Conservation (phyloP, 2,888 invertebrate species). For the Falcaria lacertinaria region DNA sequence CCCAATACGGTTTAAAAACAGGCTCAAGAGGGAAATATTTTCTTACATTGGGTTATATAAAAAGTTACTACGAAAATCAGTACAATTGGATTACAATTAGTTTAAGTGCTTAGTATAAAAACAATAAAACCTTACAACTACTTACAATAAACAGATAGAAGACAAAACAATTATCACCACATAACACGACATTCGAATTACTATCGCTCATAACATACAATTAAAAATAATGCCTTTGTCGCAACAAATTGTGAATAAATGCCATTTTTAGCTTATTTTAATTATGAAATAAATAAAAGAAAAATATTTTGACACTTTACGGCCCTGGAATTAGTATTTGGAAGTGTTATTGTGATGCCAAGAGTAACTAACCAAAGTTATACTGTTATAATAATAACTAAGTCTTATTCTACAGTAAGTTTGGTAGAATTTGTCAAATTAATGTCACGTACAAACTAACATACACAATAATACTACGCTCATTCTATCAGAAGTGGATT, state of each 20-base stretch:
- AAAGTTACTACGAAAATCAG: too few relatives aligned
- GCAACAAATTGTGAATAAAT: constrained; percentile 15
- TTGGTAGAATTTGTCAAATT: neutral
- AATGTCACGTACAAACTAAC: constrained; percentile 2
- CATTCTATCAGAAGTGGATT: constrained; percentile 5
- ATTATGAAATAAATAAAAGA: neutral
- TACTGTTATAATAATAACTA: neutral
- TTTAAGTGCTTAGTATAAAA: constrained; percentile 24
- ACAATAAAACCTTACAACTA: constrained; percentile 21
- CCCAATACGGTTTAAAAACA: too few relatives aligned
- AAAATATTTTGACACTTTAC: constrained; percentile 6
- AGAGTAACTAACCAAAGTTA: neutral
- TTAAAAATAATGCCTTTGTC: neutral
- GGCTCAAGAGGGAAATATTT: too few relatives aligned
- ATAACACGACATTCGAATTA: constrained; percentile 14
- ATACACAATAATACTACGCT: constrained; percentile 6
- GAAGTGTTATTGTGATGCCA: too few relatives aligned
- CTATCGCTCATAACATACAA: neutral
- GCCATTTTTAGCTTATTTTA: constrained; percentile 11
- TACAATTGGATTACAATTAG: neutral
- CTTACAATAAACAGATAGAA: constrained; percentile 19
- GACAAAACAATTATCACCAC: constrained; percentile 14
- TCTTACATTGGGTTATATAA: too few relatives aligned
- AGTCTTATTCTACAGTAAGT: neutral
- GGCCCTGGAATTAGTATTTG: constrained; percentile 8